Evolutionary conservation across 2,888 invertebrate genomes (phyloP).

Genomic region (Pantelozetes paolii): DNA sequence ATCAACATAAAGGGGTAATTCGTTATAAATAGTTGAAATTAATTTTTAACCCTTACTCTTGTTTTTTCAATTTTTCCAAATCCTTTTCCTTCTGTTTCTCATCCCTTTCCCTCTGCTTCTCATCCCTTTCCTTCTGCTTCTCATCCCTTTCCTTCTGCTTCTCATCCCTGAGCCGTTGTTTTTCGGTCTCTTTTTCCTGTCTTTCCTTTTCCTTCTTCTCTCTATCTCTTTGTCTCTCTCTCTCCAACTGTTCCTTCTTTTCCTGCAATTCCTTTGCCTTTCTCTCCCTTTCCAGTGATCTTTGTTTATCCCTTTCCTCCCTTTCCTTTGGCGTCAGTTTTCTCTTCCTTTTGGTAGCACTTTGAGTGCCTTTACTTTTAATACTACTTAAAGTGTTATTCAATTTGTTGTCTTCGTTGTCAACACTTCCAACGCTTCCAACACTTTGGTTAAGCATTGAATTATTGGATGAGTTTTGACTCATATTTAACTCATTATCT

Average conservation of each 20-base stretch:
- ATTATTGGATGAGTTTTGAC: background rate
- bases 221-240: conserved; percentile 1
- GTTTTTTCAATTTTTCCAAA: conserved; percentile 31
- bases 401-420: background rate
- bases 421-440: background rate
- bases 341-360: background rate
- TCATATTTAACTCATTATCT: background rate
- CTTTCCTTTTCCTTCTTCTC: conserved; percentile 42
- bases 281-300: background rate
- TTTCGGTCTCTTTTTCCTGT: conserved; percentile 35
- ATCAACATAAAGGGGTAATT: no score
- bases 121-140: conserved; percentile 38
- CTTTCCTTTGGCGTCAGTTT: background rate
- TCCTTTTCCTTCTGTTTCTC: conserved; percentile 29
- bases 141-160: conserved; percentile 38
- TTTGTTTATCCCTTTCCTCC: background rate
- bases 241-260: no score
- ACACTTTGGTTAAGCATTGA: background rate
- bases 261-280: background rate
- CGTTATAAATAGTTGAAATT: background rate
- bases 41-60: conserved; percentile 1
- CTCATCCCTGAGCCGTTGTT: conserved; percentile 21
- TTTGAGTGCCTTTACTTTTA: background rate
- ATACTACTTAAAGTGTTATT: background rate
- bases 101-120: conserved; percentile 45